phyloP scores from a whole-genome alignment of 2,113 vertebrate genomes.

The Gobio gobio region DNA sequence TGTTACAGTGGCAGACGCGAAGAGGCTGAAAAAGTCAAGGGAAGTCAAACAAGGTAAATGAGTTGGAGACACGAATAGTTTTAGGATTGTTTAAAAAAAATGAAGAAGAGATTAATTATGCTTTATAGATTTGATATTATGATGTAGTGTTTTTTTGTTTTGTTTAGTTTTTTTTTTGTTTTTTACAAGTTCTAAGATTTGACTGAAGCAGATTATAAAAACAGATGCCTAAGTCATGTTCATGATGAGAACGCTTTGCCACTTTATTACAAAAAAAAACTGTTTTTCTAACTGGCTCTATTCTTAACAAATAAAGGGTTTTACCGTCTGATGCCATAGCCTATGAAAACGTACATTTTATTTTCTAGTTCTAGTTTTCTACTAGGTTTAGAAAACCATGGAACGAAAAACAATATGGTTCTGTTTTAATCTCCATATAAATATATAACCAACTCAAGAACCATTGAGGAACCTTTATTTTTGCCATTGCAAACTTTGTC shows the following conservation, averaged over 20 bases:
- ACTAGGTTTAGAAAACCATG: neutral
- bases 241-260: neutral
- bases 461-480: neutral
- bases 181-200: neutral
- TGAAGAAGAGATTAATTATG: no score
- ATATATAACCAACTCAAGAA: neutral
- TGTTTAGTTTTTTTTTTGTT: no score
- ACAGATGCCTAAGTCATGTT: no score
- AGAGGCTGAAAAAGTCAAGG: conserved; percentile 13
- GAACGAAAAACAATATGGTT: neutral
- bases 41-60: conserved; percentile 34
- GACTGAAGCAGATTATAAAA: neutral
- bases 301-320: neutral
- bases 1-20: conserved; percentile 14
- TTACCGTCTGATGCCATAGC: neutral
- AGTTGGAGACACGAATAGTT: conserved; percentile 16
- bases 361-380: neutral
- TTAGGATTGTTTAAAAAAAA: neutral
- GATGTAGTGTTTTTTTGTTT: no score
- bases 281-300: neutral
- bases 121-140: neutral
- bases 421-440: neutral
- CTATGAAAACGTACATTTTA: neutral
- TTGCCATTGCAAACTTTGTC: neutral
- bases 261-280: neutral